These are phyloP conservation scores for Rhinichthys klamathensis DNA, from an alignment of 2,113 vertebrate genomes.

Conservation along the genomic window DNA sequence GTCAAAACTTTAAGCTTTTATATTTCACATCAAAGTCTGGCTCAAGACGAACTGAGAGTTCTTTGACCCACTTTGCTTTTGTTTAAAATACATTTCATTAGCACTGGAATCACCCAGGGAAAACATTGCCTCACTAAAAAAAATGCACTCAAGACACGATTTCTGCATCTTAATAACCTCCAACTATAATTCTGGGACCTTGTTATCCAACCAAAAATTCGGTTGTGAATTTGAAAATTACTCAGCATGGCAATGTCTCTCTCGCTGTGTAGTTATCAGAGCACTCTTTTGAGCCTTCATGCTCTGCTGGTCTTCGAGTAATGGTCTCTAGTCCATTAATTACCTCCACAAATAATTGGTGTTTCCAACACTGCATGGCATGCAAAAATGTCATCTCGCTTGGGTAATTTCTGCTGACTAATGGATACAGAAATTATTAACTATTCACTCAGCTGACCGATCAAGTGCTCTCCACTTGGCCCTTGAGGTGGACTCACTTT, in stretches of 20 bases:
- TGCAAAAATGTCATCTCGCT: conserved; percentile 27
- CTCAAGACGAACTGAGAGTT: conserved; percentile 7
- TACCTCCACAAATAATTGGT: conserved; percentile 51
- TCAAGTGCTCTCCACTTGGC: conserved; percentile 8
- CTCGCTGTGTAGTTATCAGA: conserved; percentile 31
- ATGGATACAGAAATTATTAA: conserved; percentile 53
- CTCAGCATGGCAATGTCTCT: conserved; percentile 19
- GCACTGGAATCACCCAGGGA: conserved; percentile 33
- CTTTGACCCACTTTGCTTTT: conserved; percentile 29
- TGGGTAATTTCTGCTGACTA: conserved; percentile 54
- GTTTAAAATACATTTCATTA: conserved; percentile 32
- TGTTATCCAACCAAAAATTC: conserved; percentile 39
- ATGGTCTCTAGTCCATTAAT: conserved; percentile 45
- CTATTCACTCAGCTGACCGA: conserved; percentile 29
- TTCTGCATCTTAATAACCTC: conserved; percentile 34
- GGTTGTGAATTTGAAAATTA: conserved; percentile 33
- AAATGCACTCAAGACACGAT: conserved; percentile 23
- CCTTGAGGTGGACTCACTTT: conserved; percentile 25
- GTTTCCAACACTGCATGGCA: conserved; percentile 38
- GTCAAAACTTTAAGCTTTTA: conserved; percentile 4
- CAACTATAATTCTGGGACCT: conserved; percentile 29
- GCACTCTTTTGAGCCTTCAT: background rate
- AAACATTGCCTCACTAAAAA: background rate
- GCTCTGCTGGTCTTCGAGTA: conserved; percentile 24
- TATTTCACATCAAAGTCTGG: background rate